Base-by-base conservation (phyloP, 1,140 invertebrate genomes). In the Drosophila punjabiensis region DNA sequence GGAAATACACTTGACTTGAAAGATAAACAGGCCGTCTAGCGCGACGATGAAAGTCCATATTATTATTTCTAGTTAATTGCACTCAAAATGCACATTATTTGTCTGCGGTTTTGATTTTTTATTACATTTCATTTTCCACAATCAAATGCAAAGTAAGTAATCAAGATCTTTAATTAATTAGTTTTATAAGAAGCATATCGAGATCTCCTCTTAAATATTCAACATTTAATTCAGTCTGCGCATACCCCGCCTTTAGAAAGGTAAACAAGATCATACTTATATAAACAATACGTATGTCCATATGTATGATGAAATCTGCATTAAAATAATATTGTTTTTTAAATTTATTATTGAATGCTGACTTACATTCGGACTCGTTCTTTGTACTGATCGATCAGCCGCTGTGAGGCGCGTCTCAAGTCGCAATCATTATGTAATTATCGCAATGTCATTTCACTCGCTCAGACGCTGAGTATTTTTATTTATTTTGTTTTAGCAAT, bases 341-440 rank as follows among this genome's bases (percentile, higher is more conserved):
- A 30, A 61, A 74, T 74, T 73, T 74, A 64, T 78, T 79, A 71
- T 71, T 79, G 47, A 79, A 37, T 20, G 41, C 53, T 79, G 76
- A 64, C 76, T 79, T 79, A 70, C 76, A 70, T 79, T 79, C 41
- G 13, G 58, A 76, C 18, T 76, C 35, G 52, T 62, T 78, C 76
- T 69, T 78, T 78, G 76, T 63, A 58, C 56, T 50, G 47, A 50
- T 16, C 35, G 48, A 50, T 43, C 48, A 20, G 70, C 18, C 18
- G 74, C 7, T 30, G 41, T 45, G 67, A 60, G 55, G 33, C 45
- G 50, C 33, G 33, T 32, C n/a, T 76, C 59, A 41, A 41, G 43
- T 74, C 69, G 58, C 18, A 53, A 11, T 68, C 52, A 63, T 78
- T 78, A 78, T 78, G 76, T 78, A 78, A 78, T 78, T 48, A 64